Evolutionary conservation across 1,140 invertebrate species (phyloP), one percentile per base, ranked within the genome.

Genomic region (Drosophila ohnishii): DNA sequence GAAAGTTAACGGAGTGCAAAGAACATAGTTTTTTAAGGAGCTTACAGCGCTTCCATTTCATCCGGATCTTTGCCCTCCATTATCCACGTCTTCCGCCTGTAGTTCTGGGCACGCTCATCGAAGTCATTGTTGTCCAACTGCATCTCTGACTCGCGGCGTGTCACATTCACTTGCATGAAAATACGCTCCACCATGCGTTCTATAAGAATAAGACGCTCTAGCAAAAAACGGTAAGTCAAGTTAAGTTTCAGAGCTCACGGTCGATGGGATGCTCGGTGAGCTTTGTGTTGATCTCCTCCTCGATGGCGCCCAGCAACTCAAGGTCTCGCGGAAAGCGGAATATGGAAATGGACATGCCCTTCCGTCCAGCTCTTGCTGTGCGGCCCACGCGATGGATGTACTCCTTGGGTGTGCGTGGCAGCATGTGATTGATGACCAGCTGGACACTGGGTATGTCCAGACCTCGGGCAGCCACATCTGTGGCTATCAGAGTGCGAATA

Each of bases 361-460:
- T 93, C 78, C 96, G 93, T 1, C 98, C 98, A 19, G 98, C 98
- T 85, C 99, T 94, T 6, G 98, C 99, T 51, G 98, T 99, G 88
- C 99, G 93, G 39, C 99, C 99, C 16, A 99, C 98, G 80, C 99
- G 93, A 92, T 99, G 99, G 83, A 99, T 96, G 92, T 99, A 99
- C 85, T 98, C 97, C 90, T 97, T 98, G 1, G 97, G 95, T 69
- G 96, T 94, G 61, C 95, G 95, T 0, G 98, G 98, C 76, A 99
- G 94, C 79, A 96, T 96, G 90, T 99, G 97, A 93, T 99, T 99
- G 1, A 99, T 95, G 0, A 99, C 97, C 64, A 99, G 93, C 90
- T 98, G 95, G 4, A 99, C 97, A 57, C 95, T 94, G 4, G 96
- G 96, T 90, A 98, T 97, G 83, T 97, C 97, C 22, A 98, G 92